These are phyloP conservation scores for Halisarca cf. caerulea DNA, from an alignment of 37 sponge, comb jelly and placozoan genomes.

Conservation along the genomic window DNA sequence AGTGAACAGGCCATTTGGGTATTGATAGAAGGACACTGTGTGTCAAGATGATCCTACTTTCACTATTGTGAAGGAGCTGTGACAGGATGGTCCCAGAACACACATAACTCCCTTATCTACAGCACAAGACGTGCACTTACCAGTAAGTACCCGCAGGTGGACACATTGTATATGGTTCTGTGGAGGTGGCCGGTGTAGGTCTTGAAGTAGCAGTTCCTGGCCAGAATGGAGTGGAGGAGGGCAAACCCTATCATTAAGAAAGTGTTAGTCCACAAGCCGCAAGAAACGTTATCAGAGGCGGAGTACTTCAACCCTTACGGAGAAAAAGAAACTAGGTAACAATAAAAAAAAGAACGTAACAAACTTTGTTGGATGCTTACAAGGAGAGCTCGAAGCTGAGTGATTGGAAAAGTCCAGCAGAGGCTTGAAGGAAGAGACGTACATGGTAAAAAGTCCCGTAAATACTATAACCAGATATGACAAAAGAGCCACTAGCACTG, in stretches of 20 bases:
- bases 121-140: no score
- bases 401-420: background rate
- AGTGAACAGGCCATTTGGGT: no score
- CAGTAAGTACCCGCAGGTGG: slow-evolving; percentile 10
- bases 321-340: background rate
- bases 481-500: background rate
- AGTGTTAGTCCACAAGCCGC: background rate
- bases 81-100: no score
- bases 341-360: no score
- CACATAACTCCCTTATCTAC: no score
- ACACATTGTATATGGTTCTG: background rate
- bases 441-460: background rate
- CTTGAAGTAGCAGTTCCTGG: background rate
- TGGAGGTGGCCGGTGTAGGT: background rate
- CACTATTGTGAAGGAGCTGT: no score
- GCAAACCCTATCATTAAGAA: slow-evolving; percentile 15
- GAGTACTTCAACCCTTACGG: background rate
- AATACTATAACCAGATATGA: background rate
- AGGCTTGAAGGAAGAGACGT: background rate
- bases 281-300: background rate
- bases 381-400: no score
- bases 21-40: no score
- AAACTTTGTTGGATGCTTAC: no score
- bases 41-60: no score
- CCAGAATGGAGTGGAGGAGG: slow-evolving; percentile 9